These are phyloP conservation scores for Tetragnatha versicolor DNA, from an alignment of 1,140 invertebrate genomes.

Conservation along the genomic window DNA sequence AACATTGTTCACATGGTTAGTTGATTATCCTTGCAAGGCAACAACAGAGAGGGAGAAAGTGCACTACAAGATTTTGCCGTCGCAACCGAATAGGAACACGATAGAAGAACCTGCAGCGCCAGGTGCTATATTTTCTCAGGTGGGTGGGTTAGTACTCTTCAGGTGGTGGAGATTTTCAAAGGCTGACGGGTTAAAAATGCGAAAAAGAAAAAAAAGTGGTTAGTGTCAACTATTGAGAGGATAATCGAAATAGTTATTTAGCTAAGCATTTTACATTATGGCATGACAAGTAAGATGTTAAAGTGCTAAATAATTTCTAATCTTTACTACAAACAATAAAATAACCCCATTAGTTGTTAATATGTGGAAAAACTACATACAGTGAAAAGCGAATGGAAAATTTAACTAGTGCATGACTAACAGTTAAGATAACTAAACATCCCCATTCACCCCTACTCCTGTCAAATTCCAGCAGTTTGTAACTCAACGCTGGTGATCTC, in stretches of 20 bases:
- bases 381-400: too few species aligned
- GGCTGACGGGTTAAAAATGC: conserved; percentile 53
- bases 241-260: conserved; percentile 37
- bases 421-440: too few species aligned
- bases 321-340: too few species aligned
- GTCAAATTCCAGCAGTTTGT: too few species aligned
- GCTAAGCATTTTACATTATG: conserved; percentile 33
- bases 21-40: conserved; percentile 52
- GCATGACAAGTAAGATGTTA: background rate
- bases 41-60: conserved; percentile 31
- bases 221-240: conserved; percentile 53
- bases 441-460: too few species aligned
- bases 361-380: too few species aligned
- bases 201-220: conserved; percentile 50
- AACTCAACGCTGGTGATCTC: too few species aligned
- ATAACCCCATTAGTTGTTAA: too few species aligned
- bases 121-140: conserved; percentile 45
- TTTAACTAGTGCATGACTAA: too few species aligned
- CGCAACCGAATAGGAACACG: conserved; percentile 22
- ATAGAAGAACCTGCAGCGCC: conserved; percentile 37
- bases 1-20: conserved; percentile 48
- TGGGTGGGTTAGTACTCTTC: conserved; percentile 54
- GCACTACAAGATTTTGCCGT: conserved; percentile 14
- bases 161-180: conserved; percentile 45
- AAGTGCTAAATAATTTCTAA: background rate